Percentiles rank a stretch among this genome's conserved stretches.
These are phyloP conservation scores for Prunella himalayana DNA, from an alignment of 2,113 vertebrate species.

Conservation along the genomic window DNA sequence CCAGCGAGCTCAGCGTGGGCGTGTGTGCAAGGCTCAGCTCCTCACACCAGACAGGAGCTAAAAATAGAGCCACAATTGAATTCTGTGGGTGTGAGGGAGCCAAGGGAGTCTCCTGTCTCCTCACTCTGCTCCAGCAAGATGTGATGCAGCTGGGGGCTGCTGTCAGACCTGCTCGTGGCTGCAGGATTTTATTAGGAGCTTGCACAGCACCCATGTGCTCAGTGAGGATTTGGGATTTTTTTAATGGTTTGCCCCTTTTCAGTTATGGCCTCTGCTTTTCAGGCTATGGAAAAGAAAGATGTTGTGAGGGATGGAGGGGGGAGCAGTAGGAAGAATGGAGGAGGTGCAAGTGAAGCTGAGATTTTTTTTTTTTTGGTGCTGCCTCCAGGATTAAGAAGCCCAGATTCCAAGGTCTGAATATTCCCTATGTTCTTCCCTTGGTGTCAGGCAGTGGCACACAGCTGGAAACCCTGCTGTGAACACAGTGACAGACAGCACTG, in stretches of 20 bases:
- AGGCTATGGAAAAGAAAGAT: background rate
- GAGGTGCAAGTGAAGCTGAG: background rate
- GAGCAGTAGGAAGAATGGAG: background rate
- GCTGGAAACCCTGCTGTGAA: background rate
- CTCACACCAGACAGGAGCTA: background rate
- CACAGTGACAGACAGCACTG: background rate
- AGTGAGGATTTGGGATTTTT: background rate
- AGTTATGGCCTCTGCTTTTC: background rate
- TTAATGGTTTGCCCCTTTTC: background rate
- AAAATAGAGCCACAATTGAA: background rate
- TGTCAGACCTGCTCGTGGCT: background rate
- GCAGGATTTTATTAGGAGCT: background rate
- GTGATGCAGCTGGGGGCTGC: background rate
- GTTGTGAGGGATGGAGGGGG: accelerated
- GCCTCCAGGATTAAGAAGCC: background rate
- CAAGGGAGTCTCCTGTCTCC: background rate
- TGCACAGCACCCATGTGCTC: background rate
- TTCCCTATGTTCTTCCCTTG: background rate
- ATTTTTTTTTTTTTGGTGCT: background rate
- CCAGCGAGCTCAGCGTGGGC: background rate
- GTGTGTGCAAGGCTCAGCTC: background rate
- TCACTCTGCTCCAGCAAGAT: background rate
- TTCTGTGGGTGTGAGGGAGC: background rate
- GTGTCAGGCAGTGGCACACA: background rate
- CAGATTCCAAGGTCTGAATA: background rate